A percentile compares a stretch with the other conserved stretches of the same genome.
Conservation (phyloP, 1,140 invertebrate genomes). For the Lasioglossum baleicum region DNA sequence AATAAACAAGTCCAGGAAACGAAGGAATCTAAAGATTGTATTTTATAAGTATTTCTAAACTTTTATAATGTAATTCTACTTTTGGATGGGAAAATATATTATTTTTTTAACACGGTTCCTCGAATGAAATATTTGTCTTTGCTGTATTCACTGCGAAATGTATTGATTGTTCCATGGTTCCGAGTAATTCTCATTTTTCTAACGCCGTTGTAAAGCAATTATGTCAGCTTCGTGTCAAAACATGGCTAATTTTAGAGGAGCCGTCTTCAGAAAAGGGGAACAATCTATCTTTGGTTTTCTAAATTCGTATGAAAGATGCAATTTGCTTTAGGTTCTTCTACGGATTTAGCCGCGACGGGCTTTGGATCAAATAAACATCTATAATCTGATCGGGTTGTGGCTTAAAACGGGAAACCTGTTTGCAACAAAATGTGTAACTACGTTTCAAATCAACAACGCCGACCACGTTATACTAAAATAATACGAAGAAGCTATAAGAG, state of each 20-base stretch:
- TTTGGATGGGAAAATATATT: too few species aligned
- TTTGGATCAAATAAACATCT: conserved; percentile 28
- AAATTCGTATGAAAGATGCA: conserved; percentile 50
- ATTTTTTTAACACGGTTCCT: neutral
- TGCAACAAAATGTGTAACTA: too few species aligned
- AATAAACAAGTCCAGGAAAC: neutral
- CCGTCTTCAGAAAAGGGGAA: conserved; percentile 47
- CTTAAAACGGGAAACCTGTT: neutral
- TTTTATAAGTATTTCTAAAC: too few species aligned
- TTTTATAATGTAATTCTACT: too few species aligned
- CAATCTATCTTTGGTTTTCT: conserved; percentile 51
- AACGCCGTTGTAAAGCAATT: conserved; percentile 29
- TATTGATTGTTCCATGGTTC: neutral
- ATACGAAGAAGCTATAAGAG: too few species aligned
- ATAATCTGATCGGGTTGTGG: neutral
- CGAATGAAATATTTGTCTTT: neutral
- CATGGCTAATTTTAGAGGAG: conserved; percentile 38
- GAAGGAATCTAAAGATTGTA: too few species aligned
- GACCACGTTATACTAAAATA: too few species aligned
- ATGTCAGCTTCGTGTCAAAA: conserved; percentile 47
- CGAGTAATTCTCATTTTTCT: neutral
- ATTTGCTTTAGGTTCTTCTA: conserved; percentile 50
- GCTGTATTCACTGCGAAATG: neutral
- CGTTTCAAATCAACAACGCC: too few species aligned
- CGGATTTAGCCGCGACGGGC: conserved; percentile 25